These are phyloP conservation scores for Melinaea marsaeus DNA, from an alignment of 2,888 invertebrate genomes.

Conservation along the genomic window DNA sequence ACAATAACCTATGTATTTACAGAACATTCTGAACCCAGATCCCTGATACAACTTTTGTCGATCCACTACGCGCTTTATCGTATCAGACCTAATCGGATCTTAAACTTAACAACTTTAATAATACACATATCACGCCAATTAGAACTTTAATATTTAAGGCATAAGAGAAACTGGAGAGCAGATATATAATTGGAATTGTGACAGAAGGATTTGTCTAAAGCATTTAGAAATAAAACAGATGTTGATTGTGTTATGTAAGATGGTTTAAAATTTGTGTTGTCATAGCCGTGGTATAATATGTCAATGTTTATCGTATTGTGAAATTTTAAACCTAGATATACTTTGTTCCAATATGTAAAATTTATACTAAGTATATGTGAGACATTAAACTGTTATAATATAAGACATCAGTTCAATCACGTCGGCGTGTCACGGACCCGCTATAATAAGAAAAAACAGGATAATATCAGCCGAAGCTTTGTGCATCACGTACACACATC, in stretches of 20 bases:
- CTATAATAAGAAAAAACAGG: conserved; percentile 44
- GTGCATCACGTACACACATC: conserved; percentile 70
- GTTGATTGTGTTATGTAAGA: conserved; percentile 71
- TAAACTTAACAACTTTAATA: conserved; percentile 29
- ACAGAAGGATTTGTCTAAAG: conserved; percentile 62
- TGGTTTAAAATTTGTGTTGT: conserved; percentile 59
- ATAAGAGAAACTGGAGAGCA: not conserved
- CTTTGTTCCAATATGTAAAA: not conserved
- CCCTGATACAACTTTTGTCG: conserved; percentile 64
- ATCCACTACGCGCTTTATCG: conserved; percentile 58
- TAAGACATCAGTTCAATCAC: not conserved
- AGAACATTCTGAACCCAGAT: conserved; percentile 58
- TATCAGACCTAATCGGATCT: conserved; percentile 71
- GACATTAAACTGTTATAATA: too few species aligned
- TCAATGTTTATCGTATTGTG: not conserved
- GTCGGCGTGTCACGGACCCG: conserved; percentile 17
- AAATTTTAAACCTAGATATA: not conserved
- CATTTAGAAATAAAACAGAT: conserved; percentile 70
- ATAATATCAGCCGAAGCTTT: conserved; percentile 67
- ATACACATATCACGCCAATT: conserved; percentile 21
- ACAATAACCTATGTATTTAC: conserved; percentile 64
- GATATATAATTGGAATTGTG: conserved; percentile 6
- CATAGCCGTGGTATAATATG: conserved; percentile 33
- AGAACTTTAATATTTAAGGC: conserved; percentile 34
- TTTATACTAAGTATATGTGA: not conserved